Evolutionary conservation across 2,113 vertebrate species (phyloP), one percentile per base, ranked within the genome.

Genomic region (Upupa epops): DNA sequence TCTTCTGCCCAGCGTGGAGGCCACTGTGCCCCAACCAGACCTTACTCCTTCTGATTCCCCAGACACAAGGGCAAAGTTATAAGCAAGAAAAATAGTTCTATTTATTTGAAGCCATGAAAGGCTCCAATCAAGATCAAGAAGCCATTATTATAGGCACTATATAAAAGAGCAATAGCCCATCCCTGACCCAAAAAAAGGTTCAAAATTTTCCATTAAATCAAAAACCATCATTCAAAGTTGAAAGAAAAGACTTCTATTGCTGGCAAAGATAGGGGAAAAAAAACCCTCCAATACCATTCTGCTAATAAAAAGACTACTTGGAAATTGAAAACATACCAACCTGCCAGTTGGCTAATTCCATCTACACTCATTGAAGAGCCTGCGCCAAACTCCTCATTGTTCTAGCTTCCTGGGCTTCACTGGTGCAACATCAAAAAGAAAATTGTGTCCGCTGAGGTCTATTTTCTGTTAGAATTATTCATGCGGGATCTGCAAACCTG

Each of bases 401-500:
- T 92, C 63, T 71, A 63, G 76, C 42, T 74, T 59, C 13, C 56
- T 89, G 42, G 60, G 45, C 31, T 71, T 73, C 71, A 56, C 14
- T 48, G n/a, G 58, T 40, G 55, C 13, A 46, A 64, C 31, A 77
- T 82, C 60, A 85, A 79, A 76, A 87, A 55, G n/a, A 61, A 92
- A 84, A 37, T 8, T 4, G 3, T 48, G 24, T 28, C 64, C 48
- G 48, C 48, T 48, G n/a, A 89, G 51, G 42, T 83, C 66, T 49
- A 9, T 55, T 93, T 94, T 69, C 79, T 85, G 22, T 54, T 68
- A 29, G 63, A 94, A 85, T 89, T 92, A 92, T 84, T 93, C 70
- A 92, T 82, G 68, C 76, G 70, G 37, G 42, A 71, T 59, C 52
- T 64, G 29, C 37, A 90, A 94, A 42, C 28, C 68, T 66, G 77